Percentiles rank a stretch among this genome's conserved stretches.
Conservation (phyloP, 2,113 vertebrate species). For the Brienomyrus brachyistius region DNA sequence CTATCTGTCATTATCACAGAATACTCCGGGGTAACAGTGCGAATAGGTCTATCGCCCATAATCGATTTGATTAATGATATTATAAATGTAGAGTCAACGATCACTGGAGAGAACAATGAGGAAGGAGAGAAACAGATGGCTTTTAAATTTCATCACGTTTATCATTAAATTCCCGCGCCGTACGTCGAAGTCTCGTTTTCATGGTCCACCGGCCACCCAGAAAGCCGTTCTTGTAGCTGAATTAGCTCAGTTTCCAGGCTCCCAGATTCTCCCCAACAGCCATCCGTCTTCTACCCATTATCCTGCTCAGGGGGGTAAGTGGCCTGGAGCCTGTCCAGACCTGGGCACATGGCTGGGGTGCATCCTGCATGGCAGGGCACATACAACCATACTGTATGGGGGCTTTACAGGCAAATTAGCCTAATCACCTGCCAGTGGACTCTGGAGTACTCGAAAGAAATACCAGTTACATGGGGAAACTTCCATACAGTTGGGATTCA, state of each 20-base stretch:
- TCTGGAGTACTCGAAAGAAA: background rate
- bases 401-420: background rate
- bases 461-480: background rate
- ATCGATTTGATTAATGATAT: conserved; percentile 30
- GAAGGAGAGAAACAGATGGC: conserved; percentile 16
- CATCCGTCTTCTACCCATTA: background rate
- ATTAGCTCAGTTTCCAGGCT: background rate
- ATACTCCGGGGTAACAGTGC: conserved; percentile 16
- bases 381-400: background rate
- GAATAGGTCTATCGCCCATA: conserved; percentile 22
- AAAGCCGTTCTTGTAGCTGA: background rate
- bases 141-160: conserved; percentile 17
- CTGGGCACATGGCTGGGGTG: background rate
- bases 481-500: background rate
- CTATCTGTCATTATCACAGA: conserved; percentile 18
- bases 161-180: background rate
- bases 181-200: background rate
- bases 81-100: conserved; percentile 20
- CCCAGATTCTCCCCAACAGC: background rate
- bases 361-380: background rate
- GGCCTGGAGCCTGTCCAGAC: background rate
- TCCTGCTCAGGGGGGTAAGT: background rate
- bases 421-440: background rate
- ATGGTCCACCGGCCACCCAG: background rate
- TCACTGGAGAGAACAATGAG: conserved; percentile 13